A percentile compares a stretch with the other conserved stretches of the same genome.
These are phyloP conservation scores for Pantherophis guttatus DNA, from an alignment of 2,113 vertebrate genomes.

Conservation along the genomic window DNA sequence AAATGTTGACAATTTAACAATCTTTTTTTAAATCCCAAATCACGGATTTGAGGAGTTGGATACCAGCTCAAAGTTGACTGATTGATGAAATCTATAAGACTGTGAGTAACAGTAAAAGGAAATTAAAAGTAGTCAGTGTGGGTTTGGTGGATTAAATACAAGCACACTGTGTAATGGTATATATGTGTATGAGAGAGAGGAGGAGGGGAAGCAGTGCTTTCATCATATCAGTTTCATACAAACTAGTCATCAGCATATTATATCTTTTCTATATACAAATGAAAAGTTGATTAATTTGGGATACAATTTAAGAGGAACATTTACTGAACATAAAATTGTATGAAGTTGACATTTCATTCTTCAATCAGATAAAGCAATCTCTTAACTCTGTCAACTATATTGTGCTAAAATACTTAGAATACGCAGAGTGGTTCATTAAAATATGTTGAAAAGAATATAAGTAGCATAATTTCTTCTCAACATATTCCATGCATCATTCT, in stretches of 20 bases:
- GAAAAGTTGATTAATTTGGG: neutral
- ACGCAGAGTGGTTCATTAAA: neutral
- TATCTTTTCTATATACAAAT: neutral
- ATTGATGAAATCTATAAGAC: neutral
- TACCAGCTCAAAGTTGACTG: neutral
- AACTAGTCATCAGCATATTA: neutral
- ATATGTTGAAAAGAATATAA: neutral
- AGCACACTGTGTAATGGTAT: neutral
- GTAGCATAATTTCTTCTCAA: neutral
- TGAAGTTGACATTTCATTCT: neutral
- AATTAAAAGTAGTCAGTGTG: neutral
- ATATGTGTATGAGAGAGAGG: neutral
- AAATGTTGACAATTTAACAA: neutral
- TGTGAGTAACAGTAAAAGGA: neutral
- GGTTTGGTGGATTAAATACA: neutral
- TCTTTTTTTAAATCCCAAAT: neutral
- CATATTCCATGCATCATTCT: constrained; percentile 1
- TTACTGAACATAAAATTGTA: neutral
- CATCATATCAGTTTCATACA: neutral
- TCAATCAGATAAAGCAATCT: neutral
- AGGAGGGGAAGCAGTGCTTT: neutral
- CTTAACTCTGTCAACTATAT: neutral
- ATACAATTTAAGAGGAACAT: neutral
- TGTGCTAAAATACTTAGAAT: neutral
- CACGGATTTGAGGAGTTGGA: neutral